These are phyloP conservation scores for Ophthalmolycus amberensis DNA, from an alignment of 2,113 vertebrate species.

Conservation along the genomic window DNA sequence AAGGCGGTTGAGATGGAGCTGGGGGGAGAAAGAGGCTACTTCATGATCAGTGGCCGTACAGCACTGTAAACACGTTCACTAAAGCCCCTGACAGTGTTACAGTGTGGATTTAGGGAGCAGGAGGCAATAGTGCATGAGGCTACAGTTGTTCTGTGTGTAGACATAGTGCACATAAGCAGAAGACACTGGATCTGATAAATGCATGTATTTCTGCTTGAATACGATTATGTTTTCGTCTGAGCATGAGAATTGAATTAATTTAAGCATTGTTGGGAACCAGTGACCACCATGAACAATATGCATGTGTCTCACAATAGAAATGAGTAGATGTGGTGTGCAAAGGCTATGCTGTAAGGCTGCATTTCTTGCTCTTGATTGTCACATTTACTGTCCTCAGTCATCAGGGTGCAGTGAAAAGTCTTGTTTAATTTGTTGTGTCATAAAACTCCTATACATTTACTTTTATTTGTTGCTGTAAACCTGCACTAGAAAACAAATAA, in stretches of 20 bases:
- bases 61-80: constrained; percentile 74
- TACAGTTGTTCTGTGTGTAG: constrained; percentile 29
- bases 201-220: constrained; percentile 23
- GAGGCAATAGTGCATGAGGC: constrained; percentile 53
- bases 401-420: constrained; percentile 77
- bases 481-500: constrained; percentile 78
- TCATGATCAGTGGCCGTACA: constrained; percentile 69
- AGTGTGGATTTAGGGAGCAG: constrained; percentile 65
- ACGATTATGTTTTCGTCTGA: not conserved
- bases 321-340: constrained; percentile 5
- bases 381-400: constrained; percentile 78
- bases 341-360: constrained; percentile 19
- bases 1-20: constrained; percentile 78
- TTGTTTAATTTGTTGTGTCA: constrained; percentile 76
- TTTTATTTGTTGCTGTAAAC: constrained; percentile 83
- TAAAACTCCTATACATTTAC: constrained; percentile 79
- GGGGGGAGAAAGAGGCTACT: constrained; percentile 68
- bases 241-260: not conserved
- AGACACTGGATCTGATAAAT: constrained; percentile 33
- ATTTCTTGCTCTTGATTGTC: constrained; percentile 73
- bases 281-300: not conserved
- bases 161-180: not conserved
- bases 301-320: constrained; percentile 22
- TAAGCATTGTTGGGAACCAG: not conserved
- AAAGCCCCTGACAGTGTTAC: constrained; percentile 74